Percentiles rank a stretch among this genome's conserved stretches.
These are phyloP conservation scores for Rhagonycha fulva DNA, from an alignment of 2,888 invertebrate genomes.

Conservation along the genomic window DNA sequence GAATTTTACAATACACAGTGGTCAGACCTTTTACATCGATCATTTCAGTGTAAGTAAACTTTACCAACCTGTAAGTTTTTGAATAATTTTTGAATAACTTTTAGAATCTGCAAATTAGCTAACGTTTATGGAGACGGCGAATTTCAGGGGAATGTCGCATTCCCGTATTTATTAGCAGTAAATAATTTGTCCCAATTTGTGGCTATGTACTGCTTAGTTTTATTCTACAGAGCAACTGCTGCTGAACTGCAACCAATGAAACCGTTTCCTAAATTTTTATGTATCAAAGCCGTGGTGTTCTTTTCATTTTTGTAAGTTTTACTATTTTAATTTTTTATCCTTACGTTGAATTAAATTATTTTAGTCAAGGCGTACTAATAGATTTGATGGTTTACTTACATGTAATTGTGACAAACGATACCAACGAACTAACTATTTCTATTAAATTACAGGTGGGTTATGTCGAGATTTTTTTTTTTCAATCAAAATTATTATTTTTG, in stretches of 20 bases:
- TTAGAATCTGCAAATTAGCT: slow-evolving; percentile 80
- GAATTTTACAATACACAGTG: slow-evolving; percentile 93
- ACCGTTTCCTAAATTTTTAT: slow-evolving; percentile 93
- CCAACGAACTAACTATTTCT: slow-evolving; percentile 73
- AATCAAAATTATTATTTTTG: slow-evolving; percentile 20
- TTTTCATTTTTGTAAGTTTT: slow-evolving; percentile 94
- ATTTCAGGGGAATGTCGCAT: slow-evolving; percentile 83
- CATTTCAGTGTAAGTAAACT: slow-evolving; percentile 80
- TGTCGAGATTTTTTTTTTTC: neutral
- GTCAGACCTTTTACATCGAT: slow-evolving; percentile 88
- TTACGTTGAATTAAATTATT: slow-evolving; percentile 43
- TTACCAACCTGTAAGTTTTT: neutral
- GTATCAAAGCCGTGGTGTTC: slow-evolving; percentile 97
- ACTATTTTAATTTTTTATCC: slow-evolving; percentile 3
- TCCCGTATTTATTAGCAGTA: slow-evolving; percentile 82
- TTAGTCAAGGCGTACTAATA: slow-evolving; percentile 90
- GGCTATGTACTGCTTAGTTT: slow-evolving; percentile 94
- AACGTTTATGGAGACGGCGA: slow-evolving; percentile 91
- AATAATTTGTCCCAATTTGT: slow-evolving; percentile 95
- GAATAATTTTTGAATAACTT: slow-evolving; percentile 35
- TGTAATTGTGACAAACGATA: slow-evolving; percentile 74
- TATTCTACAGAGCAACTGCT: slow-evolving; percentile 90
- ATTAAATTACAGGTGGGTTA: slow-evolving; percentile 79
- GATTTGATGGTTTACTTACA: slow-evolving; percentile 83
- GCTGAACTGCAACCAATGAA: slow-evolving; percentile 89